Base-by-base conservation (phyloP, 2,888 invertebrate genomes). In the Lepeophtheirus nordmannii region DNA sequence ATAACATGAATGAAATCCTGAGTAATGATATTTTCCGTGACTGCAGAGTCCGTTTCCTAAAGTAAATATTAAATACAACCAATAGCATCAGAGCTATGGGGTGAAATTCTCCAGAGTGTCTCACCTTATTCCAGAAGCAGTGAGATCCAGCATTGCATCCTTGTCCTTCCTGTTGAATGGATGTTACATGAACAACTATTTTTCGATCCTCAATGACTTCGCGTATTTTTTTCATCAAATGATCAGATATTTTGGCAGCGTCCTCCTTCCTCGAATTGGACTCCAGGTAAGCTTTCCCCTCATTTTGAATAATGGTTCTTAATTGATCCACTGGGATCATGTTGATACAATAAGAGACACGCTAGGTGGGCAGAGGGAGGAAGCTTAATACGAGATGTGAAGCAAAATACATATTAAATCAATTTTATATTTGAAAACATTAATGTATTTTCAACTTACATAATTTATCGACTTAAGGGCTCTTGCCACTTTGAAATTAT, bases 251-350 rank as follows among this genome's bases (percentile, higher is more conserved):
- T 46, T 17, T 17, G 5, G 53, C 14, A 46, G 17, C 14, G 8
- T 30, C 30, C 30, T 5, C 30, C 30, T 30, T 30, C 30, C 7
- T 30, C 30, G 53, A 46, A 14, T 46, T 46, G 2, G 14, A n/a
- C 2, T 46, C 53, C 53, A 46, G 53, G 53, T 46, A 46, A n/a
- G 53, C 53, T 46, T 46, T 46, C 53, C 53, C 53, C 8, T 46
- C 53, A 2, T 46, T 46, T 46, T 17, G 53, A 8, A 46, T 46
- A 17, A 46, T 14, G 53, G n/a, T 46, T 17, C 53, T 46, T 46
- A 46, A n/a, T 17, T 46, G 14, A 14, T 46, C 53, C 8, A 5
- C 30, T 5, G 30, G 30, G 30, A 30, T 30, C 30, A 30, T 30
- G 30, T 30, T 30, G 30, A 30, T 30, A 30, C 2, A 30, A 2